A percentile compares a stretch with the other conserved stretches of the same genome.
These are phyloP conservation scores for Boulengeromyrus knoepffleri DNA, from an alignment of 2,113 vertebrate genomes.

Conservation along the genomic window DNA sequence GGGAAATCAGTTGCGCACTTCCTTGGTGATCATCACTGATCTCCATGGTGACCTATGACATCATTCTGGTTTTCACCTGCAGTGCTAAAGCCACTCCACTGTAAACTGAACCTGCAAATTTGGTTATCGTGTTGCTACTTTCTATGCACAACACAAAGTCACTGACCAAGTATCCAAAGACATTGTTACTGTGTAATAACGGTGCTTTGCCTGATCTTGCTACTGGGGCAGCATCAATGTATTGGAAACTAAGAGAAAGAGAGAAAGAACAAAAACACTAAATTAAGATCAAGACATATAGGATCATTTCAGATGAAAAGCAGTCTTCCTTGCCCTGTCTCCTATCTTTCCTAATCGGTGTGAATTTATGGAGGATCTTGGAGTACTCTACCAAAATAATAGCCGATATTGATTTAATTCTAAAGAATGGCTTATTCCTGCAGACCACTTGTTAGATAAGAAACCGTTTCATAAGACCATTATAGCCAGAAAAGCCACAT, in stretches of 20 bases:
- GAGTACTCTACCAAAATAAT: not conserved
- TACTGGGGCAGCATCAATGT: not conserved
- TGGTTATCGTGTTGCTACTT: not conserved
- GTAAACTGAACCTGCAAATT: not conserved
- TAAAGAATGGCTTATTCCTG: not conserved
- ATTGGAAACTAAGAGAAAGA: not conserved
- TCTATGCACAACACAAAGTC: not conserved
- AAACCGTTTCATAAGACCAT: not conserved
- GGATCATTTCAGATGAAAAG: not conserved
- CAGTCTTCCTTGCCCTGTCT: not conserved
- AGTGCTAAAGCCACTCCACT: not conserved
- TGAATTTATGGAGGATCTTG: not conserved
- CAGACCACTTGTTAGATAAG: not conserved
- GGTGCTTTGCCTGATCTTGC: not conserved
- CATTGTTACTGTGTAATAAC: not conserved
- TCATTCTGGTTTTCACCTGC: not conserved
- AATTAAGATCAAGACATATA: not conserved
- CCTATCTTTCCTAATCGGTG: not conserved
- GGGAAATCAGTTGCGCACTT: conserved; percentile 53
- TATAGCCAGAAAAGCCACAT: not conserved
- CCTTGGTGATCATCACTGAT: conserved; percentile 50
- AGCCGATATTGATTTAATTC: not conserved
- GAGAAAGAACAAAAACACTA: not conserved
- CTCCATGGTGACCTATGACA: conserved; percentile 25
- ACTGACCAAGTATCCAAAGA: not conserved